Conservation (phyloP, 2,888 invertebrate species). For the Leucoma salicis region DNA sequence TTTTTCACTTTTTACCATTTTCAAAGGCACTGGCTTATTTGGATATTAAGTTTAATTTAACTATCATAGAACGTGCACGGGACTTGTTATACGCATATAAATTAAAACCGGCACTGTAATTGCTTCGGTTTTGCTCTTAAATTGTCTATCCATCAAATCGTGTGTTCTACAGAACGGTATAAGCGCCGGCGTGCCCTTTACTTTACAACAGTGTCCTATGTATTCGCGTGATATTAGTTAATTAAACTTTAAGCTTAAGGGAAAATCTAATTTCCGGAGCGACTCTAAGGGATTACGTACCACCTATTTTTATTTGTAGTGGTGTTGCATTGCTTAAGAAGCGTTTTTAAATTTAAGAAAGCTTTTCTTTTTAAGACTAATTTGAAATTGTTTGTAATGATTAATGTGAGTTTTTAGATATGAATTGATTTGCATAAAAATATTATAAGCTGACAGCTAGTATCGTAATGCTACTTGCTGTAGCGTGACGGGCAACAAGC, state of each 20-base stretch:
- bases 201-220: conserved; percentile 29
- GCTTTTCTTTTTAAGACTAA: background rate
- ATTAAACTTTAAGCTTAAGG: conserved; percentile 73
- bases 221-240: conserved; percentile 68
- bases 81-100: conserved; percentile 39
- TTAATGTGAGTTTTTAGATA: background rate
- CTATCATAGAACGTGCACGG: conserved; percentile 3
- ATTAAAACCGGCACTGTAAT: conserved; percentile 40
- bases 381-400: background rate
- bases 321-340: conserved; percentile 36
- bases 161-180: conserved; percentile 35
- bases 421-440: conserved; percentile 6
- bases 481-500: conserved; percentile 39
- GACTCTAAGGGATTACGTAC: conserved; percentile 55
- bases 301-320: conserved; percentile 56
- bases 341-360: conserved; percentile 20
- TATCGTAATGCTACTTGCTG: conserved; percentile 31
- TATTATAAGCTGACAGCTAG: conserved; percentile 19
- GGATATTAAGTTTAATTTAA: too few species aligned
- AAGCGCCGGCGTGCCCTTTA: conserved; percentile 18
- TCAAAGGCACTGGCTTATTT: too few species aligned
- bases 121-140: conserved; percentile 42
- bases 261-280: conserved; percentile 74
- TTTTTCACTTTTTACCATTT: too few species aligned
- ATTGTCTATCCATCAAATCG: conserved; percentile 61